These are phyloP conservation scores for Sepioteuthis lessoniana DNA, from an alignment of 2,888 invertebrate species.

Conservation along the genomic window DNA sequence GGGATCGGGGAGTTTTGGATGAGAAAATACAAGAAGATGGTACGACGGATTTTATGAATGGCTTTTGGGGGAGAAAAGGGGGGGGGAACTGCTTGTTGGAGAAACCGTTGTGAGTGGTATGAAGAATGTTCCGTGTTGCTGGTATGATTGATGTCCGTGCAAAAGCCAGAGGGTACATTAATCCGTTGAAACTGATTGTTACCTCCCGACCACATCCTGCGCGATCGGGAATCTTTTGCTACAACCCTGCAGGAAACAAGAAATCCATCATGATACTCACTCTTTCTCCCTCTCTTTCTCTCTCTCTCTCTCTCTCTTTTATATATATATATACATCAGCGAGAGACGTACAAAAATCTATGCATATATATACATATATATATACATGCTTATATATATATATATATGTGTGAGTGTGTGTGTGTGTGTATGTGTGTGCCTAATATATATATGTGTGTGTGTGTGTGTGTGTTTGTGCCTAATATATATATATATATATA, in stretches of 20 bases:
- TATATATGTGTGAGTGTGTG: no score
- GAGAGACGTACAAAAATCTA: background rate
- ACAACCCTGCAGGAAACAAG: background rate
- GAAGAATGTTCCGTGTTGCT: constrained; percentile 17
- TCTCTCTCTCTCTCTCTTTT: no score
- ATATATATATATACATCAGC: background rate
- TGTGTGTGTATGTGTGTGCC: no score
- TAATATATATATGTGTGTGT: no score
- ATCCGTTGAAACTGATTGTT: constrained; percentile 33
- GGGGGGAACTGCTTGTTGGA: background rate
- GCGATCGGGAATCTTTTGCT: background rate
- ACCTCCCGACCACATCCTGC: background rate
- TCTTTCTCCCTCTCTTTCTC: no score
- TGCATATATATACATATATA: no score
- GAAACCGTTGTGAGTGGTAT: constrained; percentile 1
- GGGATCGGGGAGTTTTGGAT: background rate
- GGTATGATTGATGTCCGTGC: background rate
- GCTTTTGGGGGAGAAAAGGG: background rate
- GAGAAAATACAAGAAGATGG: background rate
- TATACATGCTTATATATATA: no score
- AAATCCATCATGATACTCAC: background rate
- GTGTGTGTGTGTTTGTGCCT: no score
- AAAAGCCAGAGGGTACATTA: background rate
- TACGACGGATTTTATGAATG: background rate
- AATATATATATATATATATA: background rate